These are phyloP conservation scores for Ligdia adustata DNA, from an alignment of 2,888 invertebrate genomes.

Conservation along the genomic window DNA sequence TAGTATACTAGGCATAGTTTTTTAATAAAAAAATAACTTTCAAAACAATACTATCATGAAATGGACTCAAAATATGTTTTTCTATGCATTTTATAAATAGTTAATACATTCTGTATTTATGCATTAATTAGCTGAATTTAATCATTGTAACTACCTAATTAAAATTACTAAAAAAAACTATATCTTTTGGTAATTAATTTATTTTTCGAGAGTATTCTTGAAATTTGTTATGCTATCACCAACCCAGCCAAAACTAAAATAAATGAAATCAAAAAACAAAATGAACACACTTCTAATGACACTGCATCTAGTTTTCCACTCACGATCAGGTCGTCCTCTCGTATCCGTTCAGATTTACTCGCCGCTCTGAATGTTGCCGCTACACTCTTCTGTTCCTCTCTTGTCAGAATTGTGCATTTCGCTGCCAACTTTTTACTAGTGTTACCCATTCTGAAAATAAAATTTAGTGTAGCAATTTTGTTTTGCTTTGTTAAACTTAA, in stretches of 20 bases:
- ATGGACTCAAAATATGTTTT: no score
- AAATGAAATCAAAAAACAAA: slow-evolving; percentile 60
- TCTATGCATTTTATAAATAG: no score
- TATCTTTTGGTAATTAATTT: no score
- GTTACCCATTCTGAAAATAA: slow-evolving; percentile 79
- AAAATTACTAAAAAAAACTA: no score
- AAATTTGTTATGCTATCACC: slow-evolving; percentile 46
- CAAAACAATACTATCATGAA: no score
- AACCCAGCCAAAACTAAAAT: slow-evolving; percentile 47
- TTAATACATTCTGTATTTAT: no score
- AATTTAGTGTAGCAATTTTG: neutral
- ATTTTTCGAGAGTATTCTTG: no score
- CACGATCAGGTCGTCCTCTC: slow-evolving; percentile 88
- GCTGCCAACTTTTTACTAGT: slow-evolving; percentile 87
- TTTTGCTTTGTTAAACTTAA: no score
- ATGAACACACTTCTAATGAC: slow-evolving; percentile 79
- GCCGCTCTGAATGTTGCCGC: slow-evolving; percentile 85
- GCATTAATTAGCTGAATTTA: no score
- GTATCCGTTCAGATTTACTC: slow-evolving; percentile 85
- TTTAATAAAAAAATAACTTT: no score
- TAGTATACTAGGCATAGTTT: no score
- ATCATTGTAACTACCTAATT: no score
- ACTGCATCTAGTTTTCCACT: slow-evolving; percentile 78
- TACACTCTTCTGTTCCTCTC: slow-evolving; percentile 86
- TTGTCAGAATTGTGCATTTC: slow-evolving; percentile 85